Conservation (phyloP, 1,140 invertebrate species). For the Chrysoperla carnea region DNA sequence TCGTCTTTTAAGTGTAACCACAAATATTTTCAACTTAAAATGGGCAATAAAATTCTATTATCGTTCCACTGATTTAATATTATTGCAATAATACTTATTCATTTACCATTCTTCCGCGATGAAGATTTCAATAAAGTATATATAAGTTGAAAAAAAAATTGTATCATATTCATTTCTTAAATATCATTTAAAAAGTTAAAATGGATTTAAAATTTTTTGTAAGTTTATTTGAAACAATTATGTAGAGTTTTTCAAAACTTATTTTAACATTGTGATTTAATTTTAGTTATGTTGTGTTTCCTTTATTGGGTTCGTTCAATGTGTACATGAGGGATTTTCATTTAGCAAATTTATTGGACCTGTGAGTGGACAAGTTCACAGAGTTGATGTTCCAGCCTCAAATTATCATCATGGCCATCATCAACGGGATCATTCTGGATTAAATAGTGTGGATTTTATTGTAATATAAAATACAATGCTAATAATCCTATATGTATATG, state of each 20-base stretch:
- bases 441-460: slow-evolving; percentile 37
- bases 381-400: slow-evolving; percentile 29
- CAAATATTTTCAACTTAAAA: no score
- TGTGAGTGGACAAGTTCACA: slow-evolving; percentile 34
- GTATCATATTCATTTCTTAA: no score
- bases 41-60: no score
- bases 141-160: no score
- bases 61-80: no score
- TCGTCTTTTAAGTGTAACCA: no score
- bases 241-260: not conserved
- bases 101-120: no score
- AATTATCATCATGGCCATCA: slow-evolving; percentile 29
- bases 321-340: slow-evolving; percentile 30
- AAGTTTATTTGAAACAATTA: no score
- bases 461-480: slow-evolving; percentile 14
- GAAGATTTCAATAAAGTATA: no score
- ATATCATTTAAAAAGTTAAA: no score
- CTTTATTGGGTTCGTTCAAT: not conserved
- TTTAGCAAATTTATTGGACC: slow-evolving; percentile 45
- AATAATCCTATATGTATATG: not conserved
- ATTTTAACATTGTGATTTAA: not conserved
- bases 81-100: no score
- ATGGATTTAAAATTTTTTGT: no score
- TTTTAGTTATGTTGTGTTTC: not conserved
- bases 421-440: slow-evolving; percentile 25